A percentile compares a stretch with the other conserved stretches of the same genome.
Conservation (phyloP, 2,113 vertebrate species). For the Hypanus sabinus region DNA sequence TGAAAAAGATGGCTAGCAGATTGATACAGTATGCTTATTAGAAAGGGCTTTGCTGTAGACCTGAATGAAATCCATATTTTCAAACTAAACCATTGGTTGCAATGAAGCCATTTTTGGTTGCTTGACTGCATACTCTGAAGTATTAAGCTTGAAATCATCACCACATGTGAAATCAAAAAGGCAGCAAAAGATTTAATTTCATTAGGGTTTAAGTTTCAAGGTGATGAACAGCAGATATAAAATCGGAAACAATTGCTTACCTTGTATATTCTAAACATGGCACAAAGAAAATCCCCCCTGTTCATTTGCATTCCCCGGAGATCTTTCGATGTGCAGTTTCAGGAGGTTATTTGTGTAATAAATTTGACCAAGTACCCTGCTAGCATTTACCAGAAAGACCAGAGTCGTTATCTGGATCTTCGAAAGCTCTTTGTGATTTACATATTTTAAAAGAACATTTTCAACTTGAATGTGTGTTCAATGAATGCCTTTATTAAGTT, state of each 20-base stretch:
- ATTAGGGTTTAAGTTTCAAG: background rate
- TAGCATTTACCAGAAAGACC: conserved; percentile 6
- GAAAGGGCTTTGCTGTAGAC: background rate
- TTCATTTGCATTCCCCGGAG: conserved; percentile 30
- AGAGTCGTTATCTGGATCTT: background rate
- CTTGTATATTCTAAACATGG: background rate
- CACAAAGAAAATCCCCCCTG: background rate
- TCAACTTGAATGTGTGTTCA: background rate
- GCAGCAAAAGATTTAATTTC: background rate
- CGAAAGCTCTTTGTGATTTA: background rate
- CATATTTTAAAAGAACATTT: background rate
- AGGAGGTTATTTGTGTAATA: background rate
- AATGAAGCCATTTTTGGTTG: background rate
- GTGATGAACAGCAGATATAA: background rate
- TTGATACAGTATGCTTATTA: background rate
- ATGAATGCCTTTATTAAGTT: background rate
- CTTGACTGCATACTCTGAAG: background rate
- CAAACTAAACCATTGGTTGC: background rate
- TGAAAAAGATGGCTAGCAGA: background rate
- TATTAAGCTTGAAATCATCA: background rate
- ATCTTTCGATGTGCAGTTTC: background rate
- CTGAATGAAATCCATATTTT: background rate
- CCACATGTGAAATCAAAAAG: too few species aligned
- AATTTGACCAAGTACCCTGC: conserved; percentile 18
- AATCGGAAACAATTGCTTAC: background rate